phyloP scores from a whole-genome alignment of 2,113 vertebrate species.

The Glaucidium brasilianum region DNA sequence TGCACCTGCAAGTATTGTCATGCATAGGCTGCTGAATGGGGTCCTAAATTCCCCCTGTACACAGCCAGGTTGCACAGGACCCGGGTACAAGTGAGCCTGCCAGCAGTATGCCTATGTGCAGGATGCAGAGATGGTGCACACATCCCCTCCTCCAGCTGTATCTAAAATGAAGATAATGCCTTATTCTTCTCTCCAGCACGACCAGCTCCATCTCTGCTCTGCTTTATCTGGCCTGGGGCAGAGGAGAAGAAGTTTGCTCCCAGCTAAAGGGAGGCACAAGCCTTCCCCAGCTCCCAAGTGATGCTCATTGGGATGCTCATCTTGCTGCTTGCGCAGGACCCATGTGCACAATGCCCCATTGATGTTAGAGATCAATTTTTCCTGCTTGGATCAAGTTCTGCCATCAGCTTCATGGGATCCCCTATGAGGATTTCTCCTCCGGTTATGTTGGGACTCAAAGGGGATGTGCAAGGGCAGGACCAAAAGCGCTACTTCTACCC shows the following conservation, averaged over 20 bases:
- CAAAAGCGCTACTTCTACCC: rapidly evolving
- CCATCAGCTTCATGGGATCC: background rate
- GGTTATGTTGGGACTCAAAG: rapidly evolving
- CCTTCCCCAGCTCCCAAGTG: background rate
- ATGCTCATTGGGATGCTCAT: rapidly evolving
- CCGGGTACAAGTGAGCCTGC: background rate
- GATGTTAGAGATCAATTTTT: rapidly evolving
- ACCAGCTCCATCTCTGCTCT: background rate
- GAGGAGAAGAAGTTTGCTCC: background rate
- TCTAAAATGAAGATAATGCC: background rate
- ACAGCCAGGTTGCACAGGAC: background rate
- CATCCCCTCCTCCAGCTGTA: background rate
- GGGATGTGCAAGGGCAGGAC: background rate
- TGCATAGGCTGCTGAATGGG: background rate
- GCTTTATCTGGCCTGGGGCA: background rate
- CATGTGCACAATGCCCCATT: rapidly evolving
- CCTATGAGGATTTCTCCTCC: background rate
- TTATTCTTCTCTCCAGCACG: background rate
- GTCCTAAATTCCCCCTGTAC: background rate
- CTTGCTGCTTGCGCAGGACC: background rate
- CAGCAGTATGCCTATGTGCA: rapidly evolving
- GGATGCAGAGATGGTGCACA: rapidly evolving
- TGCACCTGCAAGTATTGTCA: background rate
- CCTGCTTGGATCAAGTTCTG: background rate
- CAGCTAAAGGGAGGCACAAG: rapidly evolving